Evolutionary conservation across 2,113 vertebrate genomes (phyloP).

Genomic region (Cynopterus brachyotis): DNA sequence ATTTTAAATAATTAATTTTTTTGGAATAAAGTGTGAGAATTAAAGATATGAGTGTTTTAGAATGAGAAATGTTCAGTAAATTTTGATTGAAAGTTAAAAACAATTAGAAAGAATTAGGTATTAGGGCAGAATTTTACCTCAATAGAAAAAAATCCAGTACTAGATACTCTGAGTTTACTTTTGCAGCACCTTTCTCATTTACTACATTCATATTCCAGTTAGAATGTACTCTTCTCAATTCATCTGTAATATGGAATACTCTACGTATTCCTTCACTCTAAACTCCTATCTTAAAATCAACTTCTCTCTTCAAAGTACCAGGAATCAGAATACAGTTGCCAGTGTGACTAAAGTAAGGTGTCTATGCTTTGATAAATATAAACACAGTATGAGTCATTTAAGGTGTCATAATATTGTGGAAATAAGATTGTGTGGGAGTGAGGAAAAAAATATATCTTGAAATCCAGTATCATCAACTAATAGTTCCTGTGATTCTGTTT

Average conservation of each 20-base stretch:
- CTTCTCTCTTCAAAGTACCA: background rate
- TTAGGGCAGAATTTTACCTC: too few relatives aligned
- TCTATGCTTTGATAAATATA: background rate
- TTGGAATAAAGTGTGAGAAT: background rate
- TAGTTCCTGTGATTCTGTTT: background rate
- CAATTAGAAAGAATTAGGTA: too few relatives aligned
- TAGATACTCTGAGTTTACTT: too few relatives aligned
- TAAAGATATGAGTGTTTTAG: background rate
- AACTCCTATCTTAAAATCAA: background rate
- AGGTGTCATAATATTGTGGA: background rate
- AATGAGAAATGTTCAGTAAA: background rate
- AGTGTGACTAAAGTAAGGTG: background rate
- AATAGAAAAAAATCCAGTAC: too few relatives aligned
- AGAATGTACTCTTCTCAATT: background rate
- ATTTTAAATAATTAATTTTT: conserved; percentile 14
- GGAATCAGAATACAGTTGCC: background rate
- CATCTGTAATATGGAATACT: background rate
- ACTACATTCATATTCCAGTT: too few relatives aligned
- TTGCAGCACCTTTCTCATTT: too few relatives aligned
- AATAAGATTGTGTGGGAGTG: background rate
- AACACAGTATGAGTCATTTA: background rate
- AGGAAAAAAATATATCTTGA: background rate
- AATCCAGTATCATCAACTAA: background rate
- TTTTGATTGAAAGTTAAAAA: background rate
- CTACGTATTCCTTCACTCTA: background rate